Evolutionary conservation across 1,140 invertebrate species (phyloP).

Genomic region (Lepidurus arcticus): DNA sequence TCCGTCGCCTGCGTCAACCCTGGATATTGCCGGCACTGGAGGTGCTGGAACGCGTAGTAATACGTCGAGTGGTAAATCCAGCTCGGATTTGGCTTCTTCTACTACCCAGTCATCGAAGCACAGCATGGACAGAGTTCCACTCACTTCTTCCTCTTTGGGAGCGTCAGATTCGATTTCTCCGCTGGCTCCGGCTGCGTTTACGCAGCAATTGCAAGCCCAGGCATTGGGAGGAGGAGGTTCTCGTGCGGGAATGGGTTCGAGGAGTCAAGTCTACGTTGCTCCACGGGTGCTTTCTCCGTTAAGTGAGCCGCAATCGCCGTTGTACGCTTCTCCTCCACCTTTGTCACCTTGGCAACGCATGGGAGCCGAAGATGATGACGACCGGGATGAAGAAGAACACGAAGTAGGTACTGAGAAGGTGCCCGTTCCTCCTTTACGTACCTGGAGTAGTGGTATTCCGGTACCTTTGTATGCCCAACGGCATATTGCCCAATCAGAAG

Average conservation of each 20-base stretch:
- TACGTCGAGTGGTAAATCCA: slow-evolving; percentile 32
- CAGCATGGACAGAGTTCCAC: slow-evolving; percentile 28
- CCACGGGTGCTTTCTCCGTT: slow-evolving; percentile 59
- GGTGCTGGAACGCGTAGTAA: slow-evolving; percentile 37
- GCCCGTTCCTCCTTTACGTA: slow-evolving; percentile 34
- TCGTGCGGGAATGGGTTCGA: slow-evolving; percentile 38
- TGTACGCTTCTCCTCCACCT: slow-evolving; percentile 74
- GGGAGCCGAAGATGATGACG: slow-evolving; percentile 28
- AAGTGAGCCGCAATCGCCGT: slow-evolving; percentile 68
- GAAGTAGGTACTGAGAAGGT: slow-evolving; percentile 37
- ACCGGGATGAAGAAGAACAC: slow-evolving; percentile 35
- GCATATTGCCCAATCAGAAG: slow-evolving; percentile 24
- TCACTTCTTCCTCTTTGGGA: slow-evolving; percentile 30
- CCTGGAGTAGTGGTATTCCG: slow-evolving; percentile 29
- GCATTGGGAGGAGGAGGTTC: slow-evolving; percentile 39
- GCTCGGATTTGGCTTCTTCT: slow-evolving; percentile 35
- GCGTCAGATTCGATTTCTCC: slow-evolving; percentile 42
- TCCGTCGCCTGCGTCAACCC: slow-evolving; percentile 40
- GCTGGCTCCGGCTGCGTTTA: slow-evolving; percentile 52
- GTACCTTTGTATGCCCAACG: slow-evolving; percentile 33
- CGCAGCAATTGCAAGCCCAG: slow-evolving; percentile 65
- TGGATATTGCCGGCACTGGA: slow-evolving; percentile 45
- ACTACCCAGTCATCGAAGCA: slow-evolving; percentile 32
- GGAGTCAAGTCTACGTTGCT: slow-evolving; percentile 38
- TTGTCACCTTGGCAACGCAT: slow-evolving; percentile 53